These are phyloP conservation scores for Busseola fusca DNA, from an alignment of 2,888 invertebrate genomes.

Conservation along the genomic window DNA sequence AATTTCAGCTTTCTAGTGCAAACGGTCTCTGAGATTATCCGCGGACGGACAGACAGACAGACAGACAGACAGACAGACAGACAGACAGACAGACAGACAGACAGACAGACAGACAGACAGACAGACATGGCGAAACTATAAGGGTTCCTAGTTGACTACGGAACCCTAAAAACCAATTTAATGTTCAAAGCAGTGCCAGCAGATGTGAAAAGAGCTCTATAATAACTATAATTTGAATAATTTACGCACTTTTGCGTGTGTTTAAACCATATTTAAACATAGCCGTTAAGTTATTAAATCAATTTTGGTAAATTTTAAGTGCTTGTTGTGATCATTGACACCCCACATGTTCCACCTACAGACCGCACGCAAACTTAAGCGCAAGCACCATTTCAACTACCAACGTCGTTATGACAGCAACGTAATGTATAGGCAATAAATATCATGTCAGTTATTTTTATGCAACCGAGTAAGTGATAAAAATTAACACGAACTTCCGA, in stretches of 20 bases:
- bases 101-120: too few species aligned
- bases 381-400: background rate
- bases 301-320: slow-evolving; percentile 52
- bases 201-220: background rate
- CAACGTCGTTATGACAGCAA: slow-evolving; percentile 10
- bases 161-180: too few species aligned
- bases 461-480: slow-evolving; percentile 18
- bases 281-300: slow-evolving; percentile 55
- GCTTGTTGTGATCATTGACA: slow-evolving; percentile 49
- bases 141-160: too few species aligned
- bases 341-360: slow-evolving; percentile 3
- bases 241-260: slow-evolving; percentile 51
- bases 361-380: slow-evolving; percentile 49
- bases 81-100: too few species aligned
- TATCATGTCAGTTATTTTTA: slow-evolving; percentile 4
- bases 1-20: too few species aligned
- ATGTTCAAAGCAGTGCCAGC: background rate
- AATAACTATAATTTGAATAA: slow-evolving; percentile 35
- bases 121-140: too few species aligned
- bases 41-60: too few species aligned
- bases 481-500: slow-evolving; percentile 20
- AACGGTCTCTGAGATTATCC: too few species aligned
- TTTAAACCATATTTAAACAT: slow-evolving; percentile 42
- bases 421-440: background rate
- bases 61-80: too few species aligned